Percentiles rank a stretch among this genome's conserved stretches.
Conservation (phyloP, 2,113 vertebrate species). For the Xiphorhynchus elegans region DNA sequence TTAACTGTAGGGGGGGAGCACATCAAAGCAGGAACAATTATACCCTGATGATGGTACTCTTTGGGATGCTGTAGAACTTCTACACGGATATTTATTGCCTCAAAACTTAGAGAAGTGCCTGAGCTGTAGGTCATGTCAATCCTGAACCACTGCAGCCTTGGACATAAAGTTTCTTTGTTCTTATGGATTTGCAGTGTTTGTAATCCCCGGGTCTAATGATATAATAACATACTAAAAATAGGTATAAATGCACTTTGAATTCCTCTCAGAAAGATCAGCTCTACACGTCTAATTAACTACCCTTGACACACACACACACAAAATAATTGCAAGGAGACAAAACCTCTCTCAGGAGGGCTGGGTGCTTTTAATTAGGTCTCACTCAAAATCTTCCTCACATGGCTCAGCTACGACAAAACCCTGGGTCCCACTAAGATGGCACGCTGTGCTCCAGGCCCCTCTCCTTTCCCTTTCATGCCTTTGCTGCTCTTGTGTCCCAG, state of each 20-base stretch:
- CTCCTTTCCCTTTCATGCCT: neutral
- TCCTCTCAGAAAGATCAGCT: slow-evolving; percentile 21
- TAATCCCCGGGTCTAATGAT: neutral
- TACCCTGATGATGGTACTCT: neutral
- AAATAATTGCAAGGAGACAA: neutral
- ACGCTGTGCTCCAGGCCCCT: neutral
- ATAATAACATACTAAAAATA: slow-evolving; percentile 9
- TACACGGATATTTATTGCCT: neutral
- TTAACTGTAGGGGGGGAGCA: neutral
- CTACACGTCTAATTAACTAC: slow-evolving; percentile 41
- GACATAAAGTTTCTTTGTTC: neutral
- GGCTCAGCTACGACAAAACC: neutral
- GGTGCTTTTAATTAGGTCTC: slow-evolving; percentile 62
- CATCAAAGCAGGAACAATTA: neutral
- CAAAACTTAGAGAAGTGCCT: neutral
- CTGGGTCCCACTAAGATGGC: neutral
- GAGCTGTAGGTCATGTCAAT: neutral
- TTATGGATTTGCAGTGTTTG: neutral
- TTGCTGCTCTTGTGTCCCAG: neutral
- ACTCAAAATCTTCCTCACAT: neutral
- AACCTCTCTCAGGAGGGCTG: slow-evolving; percentile 11
- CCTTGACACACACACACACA: neutral
- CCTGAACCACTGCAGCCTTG: neutral
- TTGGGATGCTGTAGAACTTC: neutral
- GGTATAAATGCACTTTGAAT: neutral